phyloP scores from a whole-genome alignment of 1,140 invertebrate species.

The Pygmarrhopalites habei region DNA sequence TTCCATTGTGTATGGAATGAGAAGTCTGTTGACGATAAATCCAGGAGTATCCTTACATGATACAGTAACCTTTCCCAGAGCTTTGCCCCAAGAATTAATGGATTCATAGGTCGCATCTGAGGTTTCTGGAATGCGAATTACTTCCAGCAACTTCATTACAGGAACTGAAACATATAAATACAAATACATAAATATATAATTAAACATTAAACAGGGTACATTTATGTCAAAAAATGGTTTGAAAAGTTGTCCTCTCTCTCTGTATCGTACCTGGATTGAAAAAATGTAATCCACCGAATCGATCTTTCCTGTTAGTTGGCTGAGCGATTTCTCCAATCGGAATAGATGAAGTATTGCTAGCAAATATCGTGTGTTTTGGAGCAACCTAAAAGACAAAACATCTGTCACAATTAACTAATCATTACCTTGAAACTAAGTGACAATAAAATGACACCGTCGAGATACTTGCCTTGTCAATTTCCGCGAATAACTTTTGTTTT shows the following conservation, averaged over 20 bases:
- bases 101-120: conserved; percentile 50
- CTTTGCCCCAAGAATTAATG: conserved; percentile 52
- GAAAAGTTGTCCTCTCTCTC: no score
- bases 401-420: no score
- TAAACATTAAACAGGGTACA: no score
- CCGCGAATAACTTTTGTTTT: conserved; percentile 70
- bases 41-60: conserved; percentile 41
- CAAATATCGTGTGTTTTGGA: conserved; percentile 65
- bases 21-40: conserved; percentile 57
- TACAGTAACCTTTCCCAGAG: conserved; percentile 54
- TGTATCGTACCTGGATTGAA: no score
- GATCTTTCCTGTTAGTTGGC: conserved; percentile 49
- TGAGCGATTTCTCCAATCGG: conserved; percentile 71
- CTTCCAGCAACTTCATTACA: conserved; percentile 81
- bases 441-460: no score
- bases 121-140: conserved; percentile 50
- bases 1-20: conserved; percentile 57
- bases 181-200: no score
- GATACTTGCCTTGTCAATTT: conserved; percentile 47
- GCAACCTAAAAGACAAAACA: no score
- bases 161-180: no score
- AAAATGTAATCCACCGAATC: conserved; percentile 79
- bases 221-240: no score
- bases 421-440: no score
- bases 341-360: conserved; percentile 85